Conservation (phyloP, 2,113 vertebrate species). For the Clinocottus analis region DNA sequence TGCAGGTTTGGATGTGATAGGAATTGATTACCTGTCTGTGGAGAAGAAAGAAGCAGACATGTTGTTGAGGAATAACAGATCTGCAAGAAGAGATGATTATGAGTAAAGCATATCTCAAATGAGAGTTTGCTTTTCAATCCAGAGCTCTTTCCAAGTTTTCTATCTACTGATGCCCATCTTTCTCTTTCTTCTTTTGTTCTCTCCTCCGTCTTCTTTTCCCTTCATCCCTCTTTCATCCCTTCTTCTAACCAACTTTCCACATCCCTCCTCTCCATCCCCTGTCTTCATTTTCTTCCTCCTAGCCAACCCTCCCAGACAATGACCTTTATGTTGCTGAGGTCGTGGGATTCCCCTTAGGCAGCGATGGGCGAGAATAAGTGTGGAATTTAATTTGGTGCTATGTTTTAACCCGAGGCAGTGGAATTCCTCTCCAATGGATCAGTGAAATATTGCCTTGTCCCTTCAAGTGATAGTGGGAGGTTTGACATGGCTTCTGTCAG, state of each 20-base stretch:
- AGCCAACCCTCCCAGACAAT: conserved; percentile 29
- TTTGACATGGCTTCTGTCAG: conserved; percentile 36
- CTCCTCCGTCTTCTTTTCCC: background rate
- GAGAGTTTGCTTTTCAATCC: conserved; percentile 38
- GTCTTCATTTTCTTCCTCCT: conserved; percentile 12
- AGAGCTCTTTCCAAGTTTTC: background rate
- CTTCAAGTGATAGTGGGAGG: conserved; percentile 36
- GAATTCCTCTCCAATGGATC: conserved; percentile 55
- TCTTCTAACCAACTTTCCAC: background rate
- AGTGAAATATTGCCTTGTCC: conserved; percentile 51
- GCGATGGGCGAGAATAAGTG: conserved; percentile 43
- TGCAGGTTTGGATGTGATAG: conserved; percentile 60
- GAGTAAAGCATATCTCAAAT: conserved; percentile 25
- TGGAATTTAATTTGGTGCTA: conserved; percentile 66
- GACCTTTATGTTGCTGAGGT: conserved; percentile 56
- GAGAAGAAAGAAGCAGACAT: conserved; percentile 45
- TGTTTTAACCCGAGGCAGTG: conserved; percentile 56
- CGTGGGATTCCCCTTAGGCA: conserved; percentile 56
- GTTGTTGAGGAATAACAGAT: conserved; percentile 41
- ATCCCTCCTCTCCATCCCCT: background rate
- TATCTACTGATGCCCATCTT: conserved; percentile 13
- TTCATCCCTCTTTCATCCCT: background rate
- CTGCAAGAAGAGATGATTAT: conserved; percentile 45
- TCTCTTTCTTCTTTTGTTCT: background rate
- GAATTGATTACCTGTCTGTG: conserved; percentile 55